A percentile compares a stretch with the other conserved stretches of the same genome.
phyloP scores from a whole-genome alignment of 2,113 vertebrate species.

The Malurus cyaneus region DNA sequence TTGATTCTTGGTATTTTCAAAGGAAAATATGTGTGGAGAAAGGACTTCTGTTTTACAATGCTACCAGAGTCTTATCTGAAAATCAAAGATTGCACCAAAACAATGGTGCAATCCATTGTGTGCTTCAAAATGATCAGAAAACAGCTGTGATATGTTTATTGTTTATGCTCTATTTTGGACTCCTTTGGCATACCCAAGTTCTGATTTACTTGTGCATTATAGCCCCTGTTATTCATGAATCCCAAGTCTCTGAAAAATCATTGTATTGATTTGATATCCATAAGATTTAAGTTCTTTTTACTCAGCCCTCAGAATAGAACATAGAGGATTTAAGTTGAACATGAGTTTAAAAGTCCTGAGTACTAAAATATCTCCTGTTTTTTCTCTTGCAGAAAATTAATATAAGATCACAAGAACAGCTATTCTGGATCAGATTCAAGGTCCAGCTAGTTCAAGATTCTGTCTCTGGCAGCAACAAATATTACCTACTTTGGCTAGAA shows the following conservation, averaged over 20 bases:
- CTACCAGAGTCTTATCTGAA: not conserved
- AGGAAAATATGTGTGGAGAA: not conserved
- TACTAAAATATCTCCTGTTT: not conserved
- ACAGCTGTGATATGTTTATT: not conserved
- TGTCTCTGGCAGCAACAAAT: not conserved
- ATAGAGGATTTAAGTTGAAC: not conserved
- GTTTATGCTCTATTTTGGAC: not conserved
- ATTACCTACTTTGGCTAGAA: not conserved
- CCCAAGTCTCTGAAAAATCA: not conserved
- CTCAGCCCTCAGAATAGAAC: not conserved
- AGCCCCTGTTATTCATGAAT: not conserved
- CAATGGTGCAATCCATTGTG: not conserved
- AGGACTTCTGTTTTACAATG: not conserved
- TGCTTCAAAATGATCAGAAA: not conserved
- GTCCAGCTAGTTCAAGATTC: not conserved
- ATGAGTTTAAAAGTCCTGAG: not conserved
- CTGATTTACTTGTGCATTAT: not conserved
- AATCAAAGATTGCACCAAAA: not conserved
- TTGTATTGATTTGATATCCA: not conserved
- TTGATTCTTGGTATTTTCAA: not conserved
- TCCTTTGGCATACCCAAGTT: not conserved
- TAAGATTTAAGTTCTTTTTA: not conserved
- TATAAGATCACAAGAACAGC: not conserved
- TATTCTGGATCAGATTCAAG: conserved; percentile 6
- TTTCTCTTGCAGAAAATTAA: not conserved